Percentiles rank a stretch among this genome's conserved stretches.
phyloP scores from a whole-genome alignment of 2,888 invertebrate species.

The Brachynemurus nebulosus region DNA sequence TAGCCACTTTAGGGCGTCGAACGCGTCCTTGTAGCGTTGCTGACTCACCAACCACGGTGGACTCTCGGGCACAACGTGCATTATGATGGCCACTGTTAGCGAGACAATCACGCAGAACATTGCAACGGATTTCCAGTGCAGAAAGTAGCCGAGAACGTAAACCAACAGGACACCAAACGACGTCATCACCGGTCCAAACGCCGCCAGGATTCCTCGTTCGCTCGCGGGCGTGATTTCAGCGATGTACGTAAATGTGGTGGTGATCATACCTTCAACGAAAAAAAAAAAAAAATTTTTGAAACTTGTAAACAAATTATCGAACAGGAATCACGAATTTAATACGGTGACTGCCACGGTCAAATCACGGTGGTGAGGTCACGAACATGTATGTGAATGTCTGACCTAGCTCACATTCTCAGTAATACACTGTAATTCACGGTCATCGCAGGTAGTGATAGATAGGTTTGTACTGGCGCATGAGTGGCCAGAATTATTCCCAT shows the following conservation, averaged over 20 bases:
- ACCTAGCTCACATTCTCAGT: too few species aligned
- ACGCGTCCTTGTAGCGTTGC: slow-evolving; percentile 42
- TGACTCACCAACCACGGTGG: slow-evolving; percentile 50
- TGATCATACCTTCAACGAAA: slow-evolving; percentile 52
- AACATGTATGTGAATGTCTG: too few species aligned
- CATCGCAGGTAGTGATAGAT: too few species aligned
- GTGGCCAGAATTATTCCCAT: too few species aligned
- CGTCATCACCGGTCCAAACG: slow-evolving; percentile 53
- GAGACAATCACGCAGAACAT: slow-evolving; percentile 46
- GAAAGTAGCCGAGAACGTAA: slow-evolving; percentile 50
- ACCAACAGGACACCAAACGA: slow-evolving; percentile 58
- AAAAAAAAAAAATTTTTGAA: too few species aligned
- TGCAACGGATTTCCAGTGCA: slow-evolving; percentile 52
- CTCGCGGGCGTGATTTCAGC: slow-evolving; percentile 54
- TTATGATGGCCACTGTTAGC: slow-evolving; percentile 39
- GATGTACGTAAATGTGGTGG: slow-evolving; percentile 52
- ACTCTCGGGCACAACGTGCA: slow-evolving; percentile 53
- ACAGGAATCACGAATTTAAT: too few species aligned
- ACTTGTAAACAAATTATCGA: too few species aligned
- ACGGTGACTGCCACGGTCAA: too few species aligned
- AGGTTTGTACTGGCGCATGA: too few species aligned
- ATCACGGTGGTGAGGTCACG: too few species aligned
- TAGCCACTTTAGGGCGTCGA: slow-evolving; percentile 48
- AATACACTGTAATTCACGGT: too few species aligned
- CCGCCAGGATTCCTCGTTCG: slow-evolving; percentile 52